A percentile compares a stretch with the other conserved stretches of the same genome.
phyloP scores from a whole-genome alignment of 2,113 vertebrate species.

The Chloropsis hardwickii region DNA sequence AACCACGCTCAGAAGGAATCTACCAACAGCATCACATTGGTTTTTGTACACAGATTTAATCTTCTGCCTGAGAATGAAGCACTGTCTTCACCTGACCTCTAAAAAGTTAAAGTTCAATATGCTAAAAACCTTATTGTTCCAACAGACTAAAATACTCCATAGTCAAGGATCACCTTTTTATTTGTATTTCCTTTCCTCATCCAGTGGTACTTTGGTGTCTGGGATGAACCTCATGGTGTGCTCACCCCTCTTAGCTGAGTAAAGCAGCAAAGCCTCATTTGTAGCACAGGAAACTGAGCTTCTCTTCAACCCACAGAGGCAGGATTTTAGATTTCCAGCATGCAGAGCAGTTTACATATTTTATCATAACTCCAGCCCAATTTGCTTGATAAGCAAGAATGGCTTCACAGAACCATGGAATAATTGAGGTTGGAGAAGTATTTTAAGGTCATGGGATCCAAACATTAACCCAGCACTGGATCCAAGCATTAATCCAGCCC shows the following conservation, averaged over 20 bases:
- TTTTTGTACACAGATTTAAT: background rate
- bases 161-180: background rate
- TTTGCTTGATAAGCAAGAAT: background rate
- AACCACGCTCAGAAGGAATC: background rate
- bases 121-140: background rate
- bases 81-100: background rate
- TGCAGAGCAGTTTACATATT: background rate
- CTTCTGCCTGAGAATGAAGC: background rate
- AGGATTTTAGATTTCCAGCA: background rate
- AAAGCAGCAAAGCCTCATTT: background rate
- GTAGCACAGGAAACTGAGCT: background rate
- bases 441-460: background rate
- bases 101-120: background rate
- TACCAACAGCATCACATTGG: background rate
- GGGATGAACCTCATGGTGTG: background rate
- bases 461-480: background rate
- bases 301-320: background rate
- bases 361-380: background rate
- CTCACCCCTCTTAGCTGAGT: background rate
- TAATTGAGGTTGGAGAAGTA: background rate
- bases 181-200: background rate
- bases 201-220: background rate
- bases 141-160: background rate
- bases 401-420: background rate
- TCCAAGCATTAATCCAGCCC: background rate